Base-by-base conservation (phyloP, 2,797 vertebrate genomes). In the Sardinella longiceps region DNA sequence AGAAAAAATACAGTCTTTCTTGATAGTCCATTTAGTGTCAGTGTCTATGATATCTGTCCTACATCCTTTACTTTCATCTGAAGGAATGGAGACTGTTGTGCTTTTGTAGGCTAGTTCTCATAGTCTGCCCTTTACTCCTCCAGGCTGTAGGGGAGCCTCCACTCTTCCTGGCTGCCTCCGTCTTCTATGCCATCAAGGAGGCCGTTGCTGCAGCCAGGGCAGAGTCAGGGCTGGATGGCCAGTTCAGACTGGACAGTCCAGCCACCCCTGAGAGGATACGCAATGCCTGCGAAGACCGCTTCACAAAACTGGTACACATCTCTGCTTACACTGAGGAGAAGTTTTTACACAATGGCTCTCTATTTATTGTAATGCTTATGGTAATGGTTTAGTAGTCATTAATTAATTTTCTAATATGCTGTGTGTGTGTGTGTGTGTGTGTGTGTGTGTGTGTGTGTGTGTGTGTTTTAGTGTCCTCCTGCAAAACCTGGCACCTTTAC, bases 101-200 rank as follows among this genome's bases (percentile, higher is more conserved):
- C 15, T 37, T 33, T 14, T 37, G 14, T 53, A 1, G n/a, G n/a
- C n/a, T n/a, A n/a, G 56, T 25, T 60, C 56, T 50, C 20, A 51
- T 51, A 20, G 30, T 33, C 39, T 20, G 33, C 33, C 15, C 20
- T 43, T 43, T 77, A 10, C 5, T 20, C 33, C 5, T 81, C 25
- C 89, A 99, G 98, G 98, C 97, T 39, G 96, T 99, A 0, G 98
- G 98, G 0, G 98, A 99, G 85, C 98, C 98, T 0, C 98, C 98
- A 11, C 95, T 99, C 15, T 99, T 99, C 89, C 92, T 99, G 87
- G 97, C 98, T 0, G 92, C 97, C 0, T 98, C 98, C 0, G 92
- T 97, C 82, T 99, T 99, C 93, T 99, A 95, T 51, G 98, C 98
- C 90, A 97, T 99, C 90, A 98, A 99, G 93, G 97, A 99, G 0